Base-by-base conservation (phyloP, 2,113 vertebrate genomes). In the Zapus hudsonius region DNA sequence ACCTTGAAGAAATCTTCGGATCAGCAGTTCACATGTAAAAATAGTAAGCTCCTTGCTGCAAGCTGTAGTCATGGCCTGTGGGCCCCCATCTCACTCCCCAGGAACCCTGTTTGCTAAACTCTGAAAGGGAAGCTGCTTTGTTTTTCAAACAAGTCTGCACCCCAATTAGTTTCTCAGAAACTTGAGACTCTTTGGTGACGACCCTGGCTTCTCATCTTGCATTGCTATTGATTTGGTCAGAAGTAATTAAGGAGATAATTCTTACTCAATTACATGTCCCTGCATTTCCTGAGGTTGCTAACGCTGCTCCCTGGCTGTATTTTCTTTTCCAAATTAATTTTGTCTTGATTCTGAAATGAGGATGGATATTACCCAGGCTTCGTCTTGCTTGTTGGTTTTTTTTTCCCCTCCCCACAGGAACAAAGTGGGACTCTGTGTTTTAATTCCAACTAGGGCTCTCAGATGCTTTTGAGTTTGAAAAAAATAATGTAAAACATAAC, bases 181-280 rank as follows among this genome's bases (percentile, higher is more conserved):
- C 89, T 72, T 66, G 93, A 13, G 86, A 2, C 87, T 92, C 87
- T 76, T 40, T 95, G 94, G 96, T 94, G 97, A 96, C 22, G 40
- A 92, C 86, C 7, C 2, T 67, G 90, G 64, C 92, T 96, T 94
- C 97, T 96, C 96, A 80, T 89, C 97, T 76, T 23, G 90, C 55
- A 0, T 47, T 90, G 95, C 96, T 97, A 98, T 97, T 97, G 98
- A 97, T 98, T 97, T 97, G 98, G 97, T 98, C 97, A 97, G 97
- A 98, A 98, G 97, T 98, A 98, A 98, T 98, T 98, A 98, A 97
- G 97, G 97, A 98, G 97, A 98, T 97, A 98, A 98, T 98, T 98
- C 90, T 94, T 96, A 97, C 97, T 98, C 97, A 98, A 96, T 98
- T 98, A 96, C 97, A 97, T 98, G 98, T 97, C 96, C 96, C 91